Base-by-base conservation (phyloP, 2,888 invertebrate species). In the Agonum fuliginosum region DNA sequence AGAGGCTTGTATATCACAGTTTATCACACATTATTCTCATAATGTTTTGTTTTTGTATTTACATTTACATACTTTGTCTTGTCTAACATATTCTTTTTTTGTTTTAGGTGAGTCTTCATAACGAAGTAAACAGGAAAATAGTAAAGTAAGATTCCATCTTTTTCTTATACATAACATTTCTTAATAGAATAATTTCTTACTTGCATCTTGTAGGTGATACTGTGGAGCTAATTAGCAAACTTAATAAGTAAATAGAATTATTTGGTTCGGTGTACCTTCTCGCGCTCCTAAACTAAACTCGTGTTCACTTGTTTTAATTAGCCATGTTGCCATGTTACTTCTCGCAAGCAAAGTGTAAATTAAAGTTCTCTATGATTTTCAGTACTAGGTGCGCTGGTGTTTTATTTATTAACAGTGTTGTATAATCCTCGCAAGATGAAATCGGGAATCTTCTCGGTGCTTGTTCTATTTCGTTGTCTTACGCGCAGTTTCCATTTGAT, bases 401-500 rank as follows among this genome's bases (percentile, higher is more conserved):
- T 54, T 54, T 20, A 0, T 54, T 54, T 54, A 54, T 54, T 54
- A 54, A 54, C 12, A 54, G 17, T 5, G 3, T 20, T 54, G 54
- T 20, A 54, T 54, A 54, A 54, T 54, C 54, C 54, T 10, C 54
- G 20, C 12, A n/a, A n/a, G n/a, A n/a, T n/a, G n/a, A n/a, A n/a
- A n/a, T n/a, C n/a, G n/a, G n/a, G n/a, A n/a, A n/a, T n/a, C n/a
- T n/a, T n/a, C n/a, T n/a, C n/a, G n/a, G n/a, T n/a, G n/a, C n/a
- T n/a, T n/a, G n/a, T n/a, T n/a, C n/a, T n/a, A n/a, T n/a, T n/a
- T 71, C 54, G n/a, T 12, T 54, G 24, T 54, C 54, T 54, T 24
- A 20, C 22, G 20, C 22, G 20, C 46, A 62, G 46, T 65, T 65
- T 74, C 65, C 65, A 74, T 74, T 74, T 74, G 62, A 74, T 74